Evolutionary conservation across 37 sponge, comb jelly and placozoan species (phyloP).

Genomic region (Lycopodina hypogea): DNA sequence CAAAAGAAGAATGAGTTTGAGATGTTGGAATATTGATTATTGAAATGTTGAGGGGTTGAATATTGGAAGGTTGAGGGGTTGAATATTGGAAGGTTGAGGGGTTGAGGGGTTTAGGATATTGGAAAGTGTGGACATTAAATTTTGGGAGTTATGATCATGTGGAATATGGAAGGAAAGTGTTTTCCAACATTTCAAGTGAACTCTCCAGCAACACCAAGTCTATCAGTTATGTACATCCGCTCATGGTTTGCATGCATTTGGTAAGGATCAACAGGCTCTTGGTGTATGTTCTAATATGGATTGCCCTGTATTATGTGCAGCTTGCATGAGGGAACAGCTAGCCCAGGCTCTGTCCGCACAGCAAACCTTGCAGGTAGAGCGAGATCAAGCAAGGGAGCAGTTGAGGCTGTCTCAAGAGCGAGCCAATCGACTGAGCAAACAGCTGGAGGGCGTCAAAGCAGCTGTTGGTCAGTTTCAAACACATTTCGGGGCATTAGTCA

Average conservation of each 20-base stretch:
- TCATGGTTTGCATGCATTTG: too few relatives aligned
- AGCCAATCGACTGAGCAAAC: slow-evolving; percentile 23
- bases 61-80: not conserved
- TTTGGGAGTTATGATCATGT: too few relatives aligned
- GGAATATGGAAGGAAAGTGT: too few relatives aligned
- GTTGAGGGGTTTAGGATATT: not conserved
- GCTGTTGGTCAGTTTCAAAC: slow-evolving; percentile 23
- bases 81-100: not conserved
- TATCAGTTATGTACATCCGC: too few relatives aligned
- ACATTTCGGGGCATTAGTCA: too few relatives aligned
- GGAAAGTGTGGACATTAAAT: too few relatives aligned
- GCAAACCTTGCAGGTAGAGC: slow-evolving; percentile 44
- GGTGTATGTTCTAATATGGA: too few relatives aligned
- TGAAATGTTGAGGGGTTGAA: not conserved
- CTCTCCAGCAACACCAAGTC: too few relatives aligned
- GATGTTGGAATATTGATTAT: not conserved
- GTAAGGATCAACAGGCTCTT: too few relatives aligned
- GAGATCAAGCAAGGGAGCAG: slow-evolving; percentile 62
- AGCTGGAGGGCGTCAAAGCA: slow-evolving; percentile 35
- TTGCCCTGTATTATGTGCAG: slow-evolving; percentile 23
- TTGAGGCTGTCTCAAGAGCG: slow-evolving; percentile 38
- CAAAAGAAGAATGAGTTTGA: too few relatives aligned
- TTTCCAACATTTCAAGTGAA: too few relatives aligned
- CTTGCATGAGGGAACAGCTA: slow-evolving; percentile 64
- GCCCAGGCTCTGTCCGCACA: slow-evolving; percentile 41